Percentiles rank a stretch among this genome's conserved stretches.
Conservation (phyloP, 35 echinoderm and acorn worm genomes). For the Lytechinus pictus region DNA sequence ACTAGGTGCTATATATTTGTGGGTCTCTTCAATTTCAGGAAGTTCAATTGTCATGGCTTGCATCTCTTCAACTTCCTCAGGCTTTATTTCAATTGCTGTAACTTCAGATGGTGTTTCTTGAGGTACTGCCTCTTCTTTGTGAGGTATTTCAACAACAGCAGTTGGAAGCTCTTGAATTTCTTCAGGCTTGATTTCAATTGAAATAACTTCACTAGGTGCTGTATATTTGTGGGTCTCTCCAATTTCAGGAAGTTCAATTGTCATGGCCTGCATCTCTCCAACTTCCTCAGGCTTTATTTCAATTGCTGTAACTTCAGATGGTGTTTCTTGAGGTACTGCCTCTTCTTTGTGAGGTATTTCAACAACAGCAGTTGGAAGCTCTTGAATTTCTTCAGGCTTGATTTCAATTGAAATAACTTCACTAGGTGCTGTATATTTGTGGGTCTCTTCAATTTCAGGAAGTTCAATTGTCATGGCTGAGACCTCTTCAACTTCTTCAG, state of each 20-base stretch:
- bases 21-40: not conserved
- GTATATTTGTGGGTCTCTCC: constrained; percentile 34
- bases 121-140: not conserved
- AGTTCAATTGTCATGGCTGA: not conserved
- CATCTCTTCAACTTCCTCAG: not conserved
- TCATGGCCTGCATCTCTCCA: not conserved
- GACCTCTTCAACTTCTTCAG: not conserved
- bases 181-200: constrained; percentile 3
- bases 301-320: constrained; percentile 2
- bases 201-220: not conserved
- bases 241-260: constrained; percentile 35
- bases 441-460: not conserved
- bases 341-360: constrained; percentile 50
- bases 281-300: not conserved
- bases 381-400: not conserved
- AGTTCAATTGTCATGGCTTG: not conserved
- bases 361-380: constrained; percentile 23
- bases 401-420: not conserved
- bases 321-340: constrained; percentile 34
- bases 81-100: constrained; percentile 42
- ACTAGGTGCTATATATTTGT: not conserved
- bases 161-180: constrained; percentile 10
- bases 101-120: constrained; percentile 46
- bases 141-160: constrained; percentile 38
- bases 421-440: not conserved